Base-by-base conservation (phyloP, 2,888 invertebrate genomes). In the Hirtodrosophila duncani region DNA sequence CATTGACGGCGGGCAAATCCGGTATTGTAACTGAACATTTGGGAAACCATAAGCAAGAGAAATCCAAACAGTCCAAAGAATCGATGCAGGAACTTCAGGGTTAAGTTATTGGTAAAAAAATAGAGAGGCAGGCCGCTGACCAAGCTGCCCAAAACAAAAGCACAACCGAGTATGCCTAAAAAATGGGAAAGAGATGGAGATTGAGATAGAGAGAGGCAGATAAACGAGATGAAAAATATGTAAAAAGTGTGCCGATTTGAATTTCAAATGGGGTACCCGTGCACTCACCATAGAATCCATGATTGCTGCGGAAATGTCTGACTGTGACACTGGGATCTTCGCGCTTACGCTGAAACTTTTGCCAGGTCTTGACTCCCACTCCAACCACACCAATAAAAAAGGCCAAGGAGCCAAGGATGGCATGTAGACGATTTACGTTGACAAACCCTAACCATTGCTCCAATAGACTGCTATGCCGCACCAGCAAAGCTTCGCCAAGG, bases 1-100 rank as follows among this genome's bases (percentile, higher is more conserved):
- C 83, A 82, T 29, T 83, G 83, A n/a, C 84, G 78, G 2, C 56
- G 43, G 2, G 83, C 81, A 39, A 84, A 85, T 5, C 85, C 85
- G 7, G 85, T 84, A 18, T 84, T 74, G 45, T 84, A 85, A 34
- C 85, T 80, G 21, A 64, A 79, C 48, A 78, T 79, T 48, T 84
- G 83, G 0, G 79, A 66, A 5, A 80, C 49, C 77, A 84, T 82
- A 29, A 82, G 74, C 3, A 68, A 38, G 3, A 74, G 36, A 48
- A 84, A 85, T 6, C 79, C 72, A 39, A 63, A 11, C 6, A 85
- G 50, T 2, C 80, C 79, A 4, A 78, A 63, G 29, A 72, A 63
- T 2, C 80, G 77, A 49, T 85, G 85, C 2, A 71, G 9, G 9
- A 74, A 41, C 23, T 71, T 55, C 23, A 72, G 21, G 36, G 45